Evolutionary conservation across 1,140 invertebrate species (phyloP).

Genomic region (Mesaphorura yosii): DNA sequence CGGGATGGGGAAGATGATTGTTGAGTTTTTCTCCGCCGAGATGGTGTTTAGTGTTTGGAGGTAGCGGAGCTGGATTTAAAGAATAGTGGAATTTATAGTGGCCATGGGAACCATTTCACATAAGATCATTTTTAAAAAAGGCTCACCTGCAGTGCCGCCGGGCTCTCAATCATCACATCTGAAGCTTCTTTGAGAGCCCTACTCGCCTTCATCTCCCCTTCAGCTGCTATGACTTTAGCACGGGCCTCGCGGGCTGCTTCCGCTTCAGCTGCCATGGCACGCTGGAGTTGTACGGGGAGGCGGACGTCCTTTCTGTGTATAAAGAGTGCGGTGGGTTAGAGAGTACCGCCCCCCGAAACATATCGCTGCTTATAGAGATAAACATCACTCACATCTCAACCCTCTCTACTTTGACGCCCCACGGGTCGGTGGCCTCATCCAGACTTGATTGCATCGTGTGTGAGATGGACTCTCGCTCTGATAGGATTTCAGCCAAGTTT

Average conservation of each 20-base stretch:
- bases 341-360: background rate
- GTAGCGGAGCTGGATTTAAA: too few relatives aligned
- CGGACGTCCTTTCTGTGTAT: constrained; percentile 49
- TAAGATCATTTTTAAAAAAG: background rate
- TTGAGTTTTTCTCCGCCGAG: constrained; percentile 22
- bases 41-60: constrained; percentile 33
- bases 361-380: background rate
- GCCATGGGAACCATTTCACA: background rate
- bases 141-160: constrained; percentile 31
- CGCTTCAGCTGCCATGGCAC: constrained; percentile 22
- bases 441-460: constrained; percentile 69
- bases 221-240: constrained; percentile 45
- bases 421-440: constrained; percentile 87
- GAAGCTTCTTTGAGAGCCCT: constrained; percentile 46
- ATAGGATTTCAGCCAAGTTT: constrained; percentile 77
- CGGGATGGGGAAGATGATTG: constrained; percentile 16
- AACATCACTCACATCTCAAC: constrained; percentile 20
- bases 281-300: constrained; percentile 46
- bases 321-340: too few relatives aligned
- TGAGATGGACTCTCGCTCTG: constrained; percentile 81
- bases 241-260: constrained; percentile 43
- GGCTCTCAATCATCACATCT: constrained; percentile 42
- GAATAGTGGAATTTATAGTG: background rate
- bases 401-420: constrained; percentile 67
- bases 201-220: constrained; percentile 35